Base-by-base conservation (phyloP, 2,113 vertebrate species). In the Dromiciops gliroides region DNA sequence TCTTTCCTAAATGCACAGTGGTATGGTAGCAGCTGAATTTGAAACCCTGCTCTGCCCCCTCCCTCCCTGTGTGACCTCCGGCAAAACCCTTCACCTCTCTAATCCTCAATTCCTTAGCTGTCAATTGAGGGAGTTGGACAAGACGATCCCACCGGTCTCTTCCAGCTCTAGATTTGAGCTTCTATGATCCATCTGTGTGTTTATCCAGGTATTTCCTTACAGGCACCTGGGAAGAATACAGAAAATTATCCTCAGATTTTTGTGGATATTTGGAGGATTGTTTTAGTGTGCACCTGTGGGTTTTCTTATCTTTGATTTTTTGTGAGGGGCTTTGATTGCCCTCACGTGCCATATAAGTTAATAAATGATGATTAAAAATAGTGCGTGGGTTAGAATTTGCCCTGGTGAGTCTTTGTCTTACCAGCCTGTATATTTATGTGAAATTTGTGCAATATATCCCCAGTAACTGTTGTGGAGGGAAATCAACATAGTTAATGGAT, bases 301-400 rank as follows among this genome's bases (percentile, higher is more conserved):
- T 97, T 95, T 91, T 67, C 47, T 94, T 94, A 51, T 90, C 89
- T 96, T 95, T 96, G 51, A 95, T 95, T 95, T 96, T 83, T 67
- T 3, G 25, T 88, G 89, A 94, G 44, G 37, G 22, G 7, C 88
- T 96, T 92, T 88, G 48, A 95, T 94, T 53, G 93, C 50, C 22
- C 48, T 51, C 10, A 94, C 51, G 89, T 48, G 26, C 94, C 49
- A 23, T 90, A 75, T 92, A 93, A 94, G 94, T 96, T 95, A 96
- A 95, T 50, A 92, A 95, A 89, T 94, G 11, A 95, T 48, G 10
- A 93, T 89, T 67, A 52, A 95, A 89, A 93, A 91, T 88, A 95
- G 49, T 52, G 4, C 19, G 44, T 49, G 28, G 44, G 37, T 95
- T 96, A 92, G 19, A 92, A 89, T 94, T 50, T 91, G 91, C 48